Evolutionary conservation across 2,888 invertebrate genomes (phyloP).

Genomic region (Sussaba pulchella): DNA sequence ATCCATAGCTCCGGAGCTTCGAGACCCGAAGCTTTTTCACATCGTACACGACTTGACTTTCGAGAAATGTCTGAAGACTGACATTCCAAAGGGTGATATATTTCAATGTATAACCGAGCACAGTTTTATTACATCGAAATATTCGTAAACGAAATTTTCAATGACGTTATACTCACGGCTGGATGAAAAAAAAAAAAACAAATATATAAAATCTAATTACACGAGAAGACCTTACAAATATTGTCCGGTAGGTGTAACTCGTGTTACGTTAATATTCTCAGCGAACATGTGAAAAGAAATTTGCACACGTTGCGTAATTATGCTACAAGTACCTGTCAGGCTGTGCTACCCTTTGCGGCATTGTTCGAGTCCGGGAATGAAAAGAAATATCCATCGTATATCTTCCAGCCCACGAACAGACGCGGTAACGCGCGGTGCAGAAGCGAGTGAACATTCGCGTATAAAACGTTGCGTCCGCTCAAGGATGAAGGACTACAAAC

Average conservation of each 20-base stretch:
- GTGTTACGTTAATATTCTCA: too few relatives aligned
- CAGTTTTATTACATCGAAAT: not conserved
- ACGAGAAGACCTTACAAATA: too few relatives aligned
- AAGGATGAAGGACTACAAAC: too few relatives aligned
- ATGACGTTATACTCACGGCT: not conserved
- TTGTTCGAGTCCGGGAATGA: not conserved
- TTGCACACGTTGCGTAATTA: not conserved
- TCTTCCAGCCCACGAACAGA: constrained; percentile 4
- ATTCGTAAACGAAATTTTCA: not conserved
- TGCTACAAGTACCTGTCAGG: not conserved
- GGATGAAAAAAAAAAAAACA: too few relatives aligned
- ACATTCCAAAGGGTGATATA: not conserved
- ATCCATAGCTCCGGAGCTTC: not conserved
- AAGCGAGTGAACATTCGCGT: constrained; percentile 19
- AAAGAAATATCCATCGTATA: constrained; percentile 9
- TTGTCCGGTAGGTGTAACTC: too few relatives aligned
- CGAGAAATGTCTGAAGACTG: not conserved
- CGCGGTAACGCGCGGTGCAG: not conserved
- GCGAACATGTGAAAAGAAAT: not conserved
- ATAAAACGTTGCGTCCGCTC: constrained; percentile 42
- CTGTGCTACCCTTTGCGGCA: too few relatives aligned
- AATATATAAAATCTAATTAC: too few relatives aligned
- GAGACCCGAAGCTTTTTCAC: not conserved
- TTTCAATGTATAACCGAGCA: not conserved
- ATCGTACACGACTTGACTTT: not conserved